Base-by-base conservation (phyloP, 30 jellyfish, hydroid and myxozoan species). In the Aurelia aurita region DNA sequence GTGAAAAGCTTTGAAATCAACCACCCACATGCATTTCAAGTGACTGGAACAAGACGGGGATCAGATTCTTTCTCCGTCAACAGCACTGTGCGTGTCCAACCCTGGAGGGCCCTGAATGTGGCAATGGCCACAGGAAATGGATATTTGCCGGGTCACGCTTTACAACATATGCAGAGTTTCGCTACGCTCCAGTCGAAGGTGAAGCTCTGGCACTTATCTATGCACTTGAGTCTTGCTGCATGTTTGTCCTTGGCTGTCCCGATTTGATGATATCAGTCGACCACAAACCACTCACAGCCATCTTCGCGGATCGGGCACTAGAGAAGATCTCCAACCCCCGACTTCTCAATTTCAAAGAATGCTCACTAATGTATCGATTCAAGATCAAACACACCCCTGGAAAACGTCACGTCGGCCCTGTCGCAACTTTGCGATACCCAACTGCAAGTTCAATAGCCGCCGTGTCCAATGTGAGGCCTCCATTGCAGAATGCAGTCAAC, bases 71-170 rank as follows among this genome's bases (percentile, higher is more conserved):
- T n/a, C 34, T 63, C 13, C n/a, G n/a, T n/a, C 97, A 88, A 44
- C 49, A 88, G 26, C 95, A 88, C 47, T 88, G 95, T 69, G 13
- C 31, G 32, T 88, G 97, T 59, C 63, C 88, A 6, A 3, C 21
- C 9, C 53, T 79, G 2, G 3, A 9, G 35, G 19, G 46, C 18
- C 97, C 91, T 1, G 23, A 35, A 3, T 88, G 95, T 53, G 96
- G 95, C 8, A 12, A 32, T 3, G 72, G 49, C 25, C 96, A 82
- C 47, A 81, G 97, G 95, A 66, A 72, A 58, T n/a, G 81, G 15
- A 58, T 59, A 10, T 70, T 68, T 63, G 95, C 96, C 9, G 97
- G 96, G 51, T 80, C 95, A 20, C 91, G 97, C 26, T 88, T 88
- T 39, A 88, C 91, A 53, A 69, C 58, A 19, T 72, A 3, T 18